These are phyloP conservation scores for Adrianichthys oophorus DNA, from an alignment of 2,797 vertebrate genomes.

Conservation along the genomic window DNA sequence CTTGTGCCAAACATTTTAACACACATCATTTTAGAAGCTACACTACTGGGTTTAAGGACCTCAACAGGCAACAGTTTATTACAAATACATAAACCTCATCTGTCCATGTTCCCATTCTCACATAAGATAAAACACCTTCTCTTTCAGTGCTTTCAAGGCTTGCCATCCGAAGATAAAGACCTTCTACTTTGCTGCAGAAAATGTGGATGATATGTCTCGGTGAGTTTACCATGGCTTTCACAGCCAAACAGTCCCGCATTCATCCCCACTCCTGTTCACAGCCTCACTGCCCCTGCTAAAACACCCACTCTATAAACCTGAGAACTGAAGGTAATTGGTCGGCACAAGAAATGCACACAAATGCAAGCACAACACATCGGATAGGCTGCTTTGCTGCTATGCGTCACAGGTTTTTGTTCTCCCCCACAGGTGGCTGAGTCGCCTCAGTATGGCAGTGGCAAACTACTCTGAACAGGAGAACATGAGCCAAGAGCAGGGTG, in stretches of 20 bases:
- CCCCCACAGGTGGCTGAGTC: slow-evolving; percentile 93
- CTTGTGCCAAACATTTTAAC: too few species aligned
- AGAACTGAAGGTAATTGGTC: slow-evolving; percentile 21
- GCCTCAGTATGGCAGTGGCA: slow-evolving; percentile 93
- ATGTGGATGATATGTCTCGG: slow-evolving; percentile 99
- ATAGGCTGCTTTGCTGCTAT: slow-evolving; percentile 31
- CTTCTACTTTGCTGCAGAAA: slow-evolving; percentile 99
- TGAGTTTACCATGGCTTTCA: slow-evolving; percentile 71
- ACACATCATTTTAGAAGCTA: too few species aligned
- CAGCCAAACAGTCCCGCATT: slow-evolving; percentile 26
- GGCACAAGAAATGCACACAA: slow-evolving; percentile 19
- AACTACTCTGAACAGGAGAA: slow-evolving; percentile 93
- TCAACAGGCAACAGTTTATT: neutral
- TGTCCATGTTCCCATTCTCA: slow-evolving; percentile 20
- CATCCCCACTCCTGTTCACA: slow-evolving; percentile 18
- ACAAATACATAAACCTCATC: slow-evolving; percentile 41
- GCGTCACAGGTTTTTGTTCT: slow-evolving; percentile 55
- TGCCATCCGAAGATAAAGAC: slow-evolving; percentile 99
- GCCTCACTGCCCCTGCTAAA: slow-evolving; percentile 23
- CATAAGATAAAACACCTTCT: slow-evolving; percentile 39
- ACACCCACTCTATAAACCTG: slow-evolving; percentile 31
- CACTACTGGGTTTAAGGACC: neutral
- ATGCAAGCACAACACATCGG: slow-evolving; percentile 15
- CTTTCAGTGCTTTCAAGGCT: slow-evolving; percentile 94
- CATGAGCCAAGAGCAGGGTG: slow-evolving; percentile 94